Evolutionary conservation across 2,888 invertebrate species (phyloP).

Genomic region (Automeris io): DNA sequence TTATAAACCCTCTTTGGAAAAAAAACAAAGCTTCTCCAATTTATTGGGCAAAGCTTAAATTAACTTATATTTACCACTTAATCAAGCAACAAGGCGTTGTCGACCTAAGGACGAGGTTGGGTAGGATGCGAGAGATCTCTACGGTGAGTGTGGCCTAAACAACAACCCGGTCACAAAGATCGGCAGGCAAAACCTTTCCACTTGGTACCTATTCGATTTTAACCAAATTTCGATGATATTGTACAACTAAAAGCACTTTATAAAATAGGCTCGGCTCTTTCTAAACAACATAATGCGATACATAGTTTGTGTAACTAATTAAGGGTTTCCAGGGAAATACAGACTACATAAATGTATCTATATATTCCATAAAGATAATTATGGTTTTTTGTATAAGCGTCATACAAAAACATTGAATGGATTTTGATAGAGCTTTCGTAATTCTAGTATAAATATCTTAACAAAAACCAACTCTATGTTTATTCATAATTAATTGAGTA

Average conservation of each 20-base stretch:
- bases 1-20: not conserved
- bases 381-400: no score
- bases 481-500: no score
- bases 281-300: not conserved
- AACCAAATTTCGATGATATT: constrained; percentile 22
- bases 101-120: constrained; percentile 8
- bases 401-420: no score
- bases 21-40: no score
- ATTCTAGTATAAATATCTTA: no score
- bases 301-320: no score
- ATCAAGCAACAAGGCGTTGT: constrained; percentile 19
- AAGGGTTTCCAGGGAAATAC: no score
- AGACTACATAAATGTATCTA: no score
- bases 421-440: no score
- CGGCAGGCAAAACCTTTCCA: constrained; percentile 10
- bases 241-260: constrained; percentile 7
- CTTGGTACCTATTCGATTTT: constrained; percentile 26
- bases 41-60: not conserved
- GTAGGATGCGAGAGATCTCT: constrained; percentile 18
- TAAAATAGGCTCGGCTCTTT: not conserved
- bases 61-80: constrained; percentile 10
- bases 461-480: no score
- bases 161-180: constrained; percentile 20
- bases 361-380: no score
- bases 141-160: constrained; percentile 25